These are phyloP conservation scores for Spilogale gracilis DNA, from an alignment of 2,113 vertebrate genomes.

Conservation along the genomic window DNA sequence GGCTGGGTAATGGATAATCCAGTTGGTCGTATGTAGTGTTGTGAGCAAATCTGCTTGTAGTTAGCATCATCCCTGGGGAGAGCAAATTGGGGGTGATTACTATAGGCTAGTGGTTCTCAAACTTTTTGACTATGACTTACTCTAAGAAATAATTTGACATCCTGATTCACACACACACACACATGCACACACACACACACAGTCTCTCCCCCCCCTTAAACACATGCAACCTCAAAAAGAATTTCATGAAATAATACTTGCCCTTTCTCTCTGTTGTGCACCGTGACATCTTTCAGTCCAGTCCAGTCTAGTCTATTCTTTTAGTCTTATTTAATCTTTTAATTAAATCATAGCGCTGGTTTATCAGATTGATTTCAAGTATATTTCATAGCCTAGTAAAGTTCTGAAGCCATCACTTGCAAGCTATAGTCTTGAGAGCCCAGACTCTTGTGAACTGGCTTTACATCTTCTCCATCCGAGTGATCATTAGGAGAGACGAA, in stretches of 20 bases:
- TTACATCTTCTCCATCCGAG: neutral
- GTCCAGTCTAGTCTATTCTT: neutral
- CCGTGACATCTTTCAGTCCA: neutral
- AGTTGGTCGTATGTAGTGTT: too few species aligned
- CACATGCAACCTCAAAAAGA: neutral
- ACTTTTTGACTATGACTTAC: neutral
- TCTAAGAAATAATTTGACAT: neutral
- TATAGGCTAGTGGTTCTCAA: neutral
- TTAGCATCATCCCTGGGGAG: neutral
- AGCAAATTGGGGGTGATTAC: neutral
- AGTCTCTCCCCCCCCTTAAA: neutral
- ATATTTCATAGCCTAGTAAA: neutral
- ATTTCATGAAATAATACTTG: neutral
- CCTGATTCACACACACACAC: neutral
- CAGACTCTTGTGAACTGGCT: neutral
- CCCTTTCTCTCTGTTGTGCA: neutral
- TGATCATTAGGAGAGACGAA: neutral
- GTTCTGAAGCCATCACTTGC: neutral
- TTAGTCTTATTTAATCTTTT: neutral
- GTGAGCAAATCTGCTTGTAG: neutral
- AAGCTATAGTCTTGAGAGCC: neutral
- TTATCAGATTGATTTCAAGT: neutral
- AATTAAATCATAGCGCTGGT: neutral
- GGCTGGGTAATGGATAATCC: neutral
- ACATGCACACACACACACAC: too few species aligned